phyloP scores from a whole-genome alignment of 2,113 vertebrate genomes.

The Oophaga pumilio region DNA sequence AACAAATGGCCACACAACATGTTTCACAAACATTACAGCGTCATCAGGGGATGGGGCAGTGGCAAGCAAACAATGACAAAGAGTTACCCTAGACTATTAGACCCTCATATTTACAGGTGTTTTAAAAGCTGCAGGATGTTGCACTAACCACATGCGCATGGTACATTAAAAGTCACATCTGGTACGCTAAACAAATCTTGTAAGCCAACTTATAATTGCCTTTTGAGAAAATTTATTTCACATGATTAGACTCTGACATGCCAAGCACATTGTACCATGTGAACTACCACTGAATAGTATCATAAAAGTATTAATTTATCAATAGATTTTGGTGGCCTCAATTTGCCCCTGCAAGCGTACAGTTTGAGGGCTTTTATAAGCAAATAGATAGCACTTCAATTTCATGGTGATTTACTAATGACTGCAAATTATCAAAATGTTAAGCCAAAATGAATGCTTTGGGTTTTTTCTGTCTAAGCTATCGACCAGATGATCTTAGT shows the following conservation, averaged over 20 bases:
- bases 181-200: not conserved
- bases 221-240: not conserved
- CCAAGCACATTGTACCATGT: not conserved
- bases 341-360: not conserved
- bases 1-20: no score
- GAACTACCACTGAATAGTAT: not conserved
- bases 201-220: not conserved
- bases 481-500: conserved; percentile 18
- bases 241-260: not conserved
- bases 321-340: not conserved
- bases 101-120: no score
- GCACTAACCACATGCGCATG: not conserved
- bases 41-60: no score
- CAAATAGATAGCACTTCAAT: conserved; percentile 10
- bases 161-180: not conserved
- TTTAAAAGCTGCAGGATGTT: no score
- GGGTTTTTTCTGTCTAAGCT: conserved; percentile 27
- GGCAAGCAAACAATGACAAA: no score
- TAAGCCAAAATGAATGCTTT: not conserved
- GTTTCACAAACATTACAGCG: no score
- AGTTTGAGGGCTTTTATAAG: not conserved
- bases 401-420: conserved; percentile 38
- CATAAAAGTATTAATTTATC: not conserved
- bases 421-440: conserved; percentile 30
- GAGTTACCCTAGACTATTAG: no score